Evolutionary conservation across 2,888 invertebrate genomes (phyloP).

Genomic region (Sabellastarte sp.): DNA sequence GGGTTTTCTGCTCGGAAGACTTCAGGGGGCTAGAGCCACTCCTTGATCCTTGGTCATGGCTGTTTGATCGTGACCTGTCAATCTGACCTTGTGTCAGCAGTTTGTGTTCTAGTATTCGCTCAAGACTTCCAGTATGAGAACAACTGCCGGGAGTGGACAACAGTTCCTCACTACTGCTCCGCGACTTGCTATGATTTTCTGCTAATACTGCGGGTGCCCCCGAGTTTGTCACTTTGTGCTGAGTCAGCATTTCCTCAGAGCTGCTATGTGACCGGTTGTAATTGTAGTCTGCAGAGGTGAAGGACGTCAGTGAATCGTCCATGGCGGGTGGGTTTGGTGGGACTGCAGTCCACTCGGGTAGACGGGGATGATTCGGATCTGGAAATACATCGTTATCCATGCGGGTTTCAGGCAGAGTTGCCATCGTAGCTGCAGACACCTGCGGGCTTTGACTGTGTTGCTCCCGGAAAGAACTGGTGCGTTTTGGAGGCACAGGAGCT

Average conservation of each 20-base stretch:
- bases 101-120: slow-evolving; percentile 23
- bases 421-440: too few species aligned
- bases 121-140: slow-evolving; percentile 30
- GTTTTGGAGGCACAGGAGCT: slow-evolving; percentile 92
- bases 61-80: slow-evolving; percentile 21
- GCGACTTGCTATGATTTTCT: slow-evolving; percentile 23
- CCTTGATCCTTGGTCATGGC: slow-evolving; percentile 15
- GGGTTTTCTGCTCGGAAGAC: slow-evolving; percentile 22
- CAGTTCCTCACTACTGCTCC: slow-evolving; percentile 31
- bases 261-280: slow-evolving; percentile 5
- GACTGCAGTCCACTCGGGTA: background rate
- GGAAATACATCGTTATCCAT: background rate
- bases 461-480: slow-evolving; percentile 78
- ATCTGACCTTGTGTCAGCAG: slow-evolving; percentile 4
- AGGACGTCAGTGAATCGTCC: background rate
- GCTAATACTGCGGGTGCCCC: too few species aligned
- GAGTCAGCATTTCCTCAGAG: slow-evolving; percentile 17
- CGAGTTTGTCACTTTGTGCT: slow-evolving; percentile 3
- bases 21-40: slow-evolving; percentile 21
- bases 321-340: background rate
- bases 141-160: slow-evolving; percentile 29
- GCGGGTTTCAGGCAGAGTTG: background rate
- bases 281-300: background rate
- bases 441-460: slow-evolving; percentile 10
- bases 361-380: background rate